Evolutionary conservation across 1,140 invertebrate genomes (phyloP), one percentile per base, ranked within the genome.

Genomic region (Maniola jurtina): DNA sequence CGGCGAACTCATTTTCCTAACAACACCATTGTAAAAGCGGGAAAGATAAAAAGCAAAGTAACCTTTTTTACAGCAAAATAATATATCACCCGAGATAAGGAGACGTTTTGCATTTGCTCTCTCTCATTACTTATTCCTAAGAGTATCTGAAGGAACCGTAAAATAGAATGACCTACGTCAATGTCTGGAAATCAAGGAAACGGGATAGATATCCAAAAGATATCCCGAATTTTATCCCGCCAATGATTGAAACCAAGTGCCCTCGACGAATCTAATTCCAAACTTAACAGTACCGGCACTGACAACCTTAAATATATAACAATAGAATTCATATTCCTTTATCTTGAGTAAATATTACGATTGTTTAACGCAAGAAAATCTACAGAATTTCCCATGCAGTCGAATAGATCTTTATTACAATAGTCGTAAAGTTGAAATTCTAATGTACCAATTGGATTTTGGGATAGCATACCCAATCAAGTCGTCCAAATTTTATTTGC

Each of bases 211-310:
- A 71, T 71, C 69, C 61, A 48, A 64, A 71, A 73, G 68, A 72
- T 71, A 76, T 70, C 66, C 71, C 66, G 58, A 76, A 74, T 79
- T 75, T 75, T 75, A 77, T 77, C 71, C 66, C 59, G 45, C 59
- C 70, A 71, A 81, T 79, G 75, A 81, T 81, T 81, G 79, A 81
- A 81, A 81, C 77, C 75, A 73, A 75, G 72, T 70, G 76, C 69
- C 68, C 69, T 75, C 66, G 65, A 71, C 70, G 70, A 68, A 70
- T 72, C 64, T 36, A 65, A 60, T 54, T 66, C 40, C 52, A 50
- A 64, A 64, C 16, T 42, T 16, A 35, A 13, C 2, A 40, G 35
- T 68, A 35, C 66, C 9, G 15, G 47, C 61, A 35, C 16, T 13
- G 25, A 25, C 36, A 25, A 40, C 36, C 56, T 69, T 76, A 69